These are phyloP conservation scores for Limonius californicus DNA, from an alignment of 1,140 invertebrate genomes.

Conservation along the genomic window DNA sequence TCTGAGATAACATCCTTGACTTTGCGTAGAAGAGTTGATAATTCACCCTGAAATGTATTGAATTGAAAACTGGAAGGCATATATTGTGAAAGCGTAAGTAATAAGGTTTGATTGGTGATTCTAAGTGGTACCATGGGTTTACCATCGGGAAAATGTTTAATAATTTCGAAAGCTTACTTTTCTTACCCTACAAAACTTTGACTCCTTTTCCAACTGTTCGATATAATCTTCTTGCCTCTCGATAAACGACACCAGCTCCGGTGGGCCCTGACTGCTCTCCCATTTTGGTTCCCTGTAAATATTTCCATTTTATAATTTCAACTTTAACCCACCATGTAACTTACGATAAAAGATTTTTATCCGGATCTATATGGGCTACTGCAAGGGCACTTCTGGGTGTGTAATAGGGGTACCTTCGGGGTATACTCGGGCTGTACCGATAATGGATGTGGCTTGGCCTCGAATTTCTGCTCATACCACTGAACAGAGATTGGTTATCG, in stretches of 20 bases:
- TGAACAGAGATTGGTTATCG: constrained; percentile 50
- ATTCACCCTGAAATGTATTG: constrained; percentile 54
- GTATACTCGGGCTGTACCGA: constrained; percentile 39
- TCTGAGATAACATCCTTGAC: constrained; percentile 78
- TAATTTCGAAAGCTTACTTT: too few species aligned
- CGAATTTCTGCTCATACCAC: constrained; percentile 37
- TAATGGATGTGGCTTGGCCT: constrained; percentile 31
- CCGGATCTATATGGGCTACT: constrained; percentile 15
- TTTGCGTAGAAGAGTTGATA: constrained; percentile 69
- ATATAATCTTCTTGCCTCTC: constrained; percentile 82
- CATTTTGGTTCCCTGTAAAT: constrained; percentile 9
- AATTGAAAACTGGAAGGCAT: too few species aligned
- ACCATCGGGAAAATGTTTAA: too few species aligned
- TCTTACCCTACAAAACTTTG: constrained; percentile 67
- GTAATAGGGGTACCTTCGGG: constrained; percentile 45
- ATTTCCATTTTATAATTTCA: too few species aligned
- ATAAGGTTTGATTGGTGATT: not conserved
- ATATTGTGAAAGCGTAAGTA: not conserved
- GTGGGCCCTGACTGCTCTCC: constrained; percentile 23
- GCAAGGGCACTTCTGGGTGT: constrained; percentile 26
- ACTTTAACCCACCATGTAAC: too few species aligned
- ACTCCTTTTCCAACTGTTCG: constrained; percentile 75
- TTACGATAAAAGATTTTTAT: constrained; percentile 28
- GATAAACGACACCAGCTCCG: constrained; percentile 67
- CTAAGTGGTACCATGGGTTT: too few species aligned